Conservation (phyloP, 2,113 vertebrate genomes). For the Leucoraja erinaceus region DNA sequence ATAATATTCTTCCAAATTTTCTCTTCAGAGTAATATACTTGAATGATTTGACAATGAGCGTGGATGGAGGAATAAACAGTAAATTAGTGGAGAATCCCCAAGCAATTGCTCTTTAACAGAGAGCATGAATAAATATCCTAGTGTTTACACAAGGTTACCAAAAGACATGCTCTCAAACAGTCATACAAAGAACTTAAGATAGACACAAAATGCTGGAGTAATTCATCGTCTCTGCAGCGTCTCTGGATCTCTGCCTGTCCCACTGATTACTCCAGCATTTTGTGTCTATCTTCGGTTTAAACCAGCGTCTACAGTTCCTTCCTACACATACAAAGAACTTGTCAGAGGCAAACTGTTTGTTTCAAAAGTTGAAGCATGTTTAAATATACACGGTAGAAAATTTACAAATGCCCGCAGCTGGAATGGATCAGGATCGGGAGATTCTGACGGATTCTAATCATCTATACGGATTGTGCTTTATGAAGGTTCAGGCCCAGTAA, state of each 20-base stretch:
- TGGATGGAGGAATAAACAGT: background rate
- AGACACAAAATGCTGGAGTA: too few species aligned
- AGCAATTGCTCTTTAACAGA: background rate
- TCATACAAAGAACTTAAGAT: too few species aligned
- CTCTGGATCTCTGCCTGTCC: too few species aligned
- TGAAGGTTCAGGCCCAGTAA: background rate
- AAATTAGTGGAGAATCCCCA: background rate
- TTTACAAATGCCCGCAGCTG: slow-evolving; percentile 14
- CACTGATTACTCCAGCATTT: too few species aligned
- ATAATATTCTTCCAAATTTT: too few species aligned
- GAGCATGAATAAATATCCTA: background rate
- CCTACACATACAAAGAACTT: too few species aligned
- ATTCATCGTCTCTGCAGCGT: too few species aligned
- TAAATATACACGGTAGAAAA: slow-evolving; percentile 20
- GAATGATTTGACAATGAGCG: background rate
- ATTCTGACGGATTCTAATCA: slow-evolving; percentile 9
- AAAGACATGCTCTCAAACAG: slow-evolving; percentile 12
- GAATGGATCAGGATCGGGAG: background rate
- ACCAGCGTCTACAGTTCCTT: too few species aligned
- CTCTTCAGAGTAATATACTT: background rate
- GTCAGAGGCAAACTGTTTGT: too few species aligned
- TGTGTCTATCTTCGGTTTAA: too few species aligned
- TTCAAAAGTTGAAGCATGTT: background rate
- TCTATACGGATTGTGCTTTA: background rate
- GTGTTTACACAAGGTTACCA: background rate